These are phyloP conservation scores for Ligdia adustata DNA, from an alignment of 2,888 invertebrate genomes.

Conservation along the genomic window DNA sequence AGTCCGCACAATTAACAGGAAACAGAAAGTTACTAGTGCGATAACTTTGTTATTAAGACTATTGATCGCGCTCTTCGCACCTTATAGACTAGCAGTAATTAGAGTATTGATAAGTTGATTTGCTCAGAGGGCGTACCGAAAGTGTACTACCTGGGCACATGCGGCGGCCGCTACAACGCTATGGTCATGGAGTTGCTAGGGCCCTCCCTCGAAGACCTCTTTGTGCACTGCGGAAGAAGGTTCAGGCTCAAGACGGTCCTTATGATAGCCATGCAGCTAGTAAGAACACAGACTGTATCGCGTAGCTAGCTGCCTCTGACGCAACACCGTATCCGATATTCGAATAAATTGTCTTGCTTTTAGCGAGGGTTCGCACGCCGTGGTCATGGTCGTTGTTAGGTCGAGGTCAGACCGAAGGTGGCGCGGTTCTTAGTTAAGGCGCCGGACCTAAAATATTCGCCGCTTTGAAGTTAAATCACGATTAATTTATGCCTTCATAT, in stretches of 20 bases:
- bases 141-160: constrained; percentile 99
- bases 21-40: constrained; percentile 25
- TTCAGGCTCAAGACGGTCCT: constrained; percentile 99
- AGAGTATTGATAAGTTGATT: constrained; percentile 39
- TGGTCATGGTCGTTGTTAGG: constrained; percentile 71
- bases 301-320: constrained; percentile 54
- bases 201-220: constrained; percentile 99
- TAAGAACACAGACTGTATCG: constrained; percentile 77
- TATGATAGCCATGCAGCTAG: constrained; percentile 98
- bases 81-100: constrained; percentile 9
- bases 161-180: constrained; percentile 99
- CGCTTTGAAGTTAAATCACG: constrained; percentile 31
- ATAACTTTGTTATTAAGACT: constrained; percentile 22
- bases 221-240: constrained; percentile 99
- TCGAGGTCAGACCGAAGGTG: constrained; percentile 39
- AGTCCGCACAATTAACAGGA: constrained; percentile 33
- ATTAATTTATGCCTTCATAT: constrained; percentile 27
- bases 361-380: constrained; percentile 63
- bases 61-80: constrained; percentile 15
- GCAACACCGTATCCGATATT: constrained; percentile 76
- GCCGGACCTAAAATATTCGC: constrained; percentile 30
- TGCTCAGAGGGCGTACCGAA: constrained; percentile 98
- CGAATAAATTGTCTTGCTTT: constrained; percentile 46
- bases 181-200: constrained; percentile 99
- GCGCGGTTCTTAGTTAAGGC: constrained; percentile 29